Evolutionary conservation across 2,888 invertebrate genomes (phyloP), one percentile per base, ranked within the genome.

Genomic region (Neoascia interrupta): DNA sequence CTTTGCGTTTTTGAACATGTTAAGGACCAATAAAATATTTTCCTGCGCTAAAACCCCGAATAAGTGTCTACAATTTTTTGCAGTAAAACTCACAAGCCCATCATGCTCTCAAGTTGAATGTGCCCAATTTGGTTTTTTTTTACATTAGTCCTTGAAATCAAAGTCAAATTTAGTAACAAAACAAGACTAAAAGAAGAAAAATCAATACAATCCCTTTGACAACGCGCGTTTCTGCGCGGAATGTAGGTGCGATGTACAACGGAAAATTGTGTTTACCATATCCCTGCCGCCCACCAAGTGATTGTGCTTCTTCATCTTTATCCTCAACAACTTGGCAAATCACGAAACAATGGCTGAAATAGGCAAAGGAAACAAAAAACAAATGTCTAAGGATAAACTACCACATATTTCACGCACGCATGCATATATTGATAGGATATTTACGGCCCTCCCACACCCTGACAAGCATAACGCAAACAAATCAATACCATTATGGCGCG

Each of bases 371-470:
- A 56, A 49, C 10, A 41, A 28, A 74, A 49, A 56, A 51, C 39
- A 63, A 63, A 75, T 68, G 53, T 74, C 36, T 26, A 49, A 63
- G 61, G 51, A 75, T 70, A 75, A 63, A 56, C 69, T 70, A 68
- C 39, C 39, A 58, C 37, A 70, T 69, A 45, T 58, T 69, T 58
- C 56, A 75, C 75, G 75, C 75, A 75, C 58, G 69, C 75, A 75
- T 75, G 54, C 51, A 63, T 63, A 45, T 75, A 63, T 75, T 63
- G 70, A 63, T 63, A 43, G 63, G 49, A 49, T 43, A 41, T 61
- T 61, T 61, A 23, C 45, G 23, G 5, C 37, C 34, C 26, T 53
- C 26, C 56, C 39, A 16, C n/a, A n/a, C 43, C 47, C 5, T 2
- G n/a, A 6, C 8, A 1, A 31, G 21, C 4, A 39, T 13, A 53